Percentiles rank a stretch among this genome's conserved stretches.
Evolutionary conservation across 2,797 vertebrate species (phyloP).

Genomic region (Cephalopachus bancanus): DNA sequence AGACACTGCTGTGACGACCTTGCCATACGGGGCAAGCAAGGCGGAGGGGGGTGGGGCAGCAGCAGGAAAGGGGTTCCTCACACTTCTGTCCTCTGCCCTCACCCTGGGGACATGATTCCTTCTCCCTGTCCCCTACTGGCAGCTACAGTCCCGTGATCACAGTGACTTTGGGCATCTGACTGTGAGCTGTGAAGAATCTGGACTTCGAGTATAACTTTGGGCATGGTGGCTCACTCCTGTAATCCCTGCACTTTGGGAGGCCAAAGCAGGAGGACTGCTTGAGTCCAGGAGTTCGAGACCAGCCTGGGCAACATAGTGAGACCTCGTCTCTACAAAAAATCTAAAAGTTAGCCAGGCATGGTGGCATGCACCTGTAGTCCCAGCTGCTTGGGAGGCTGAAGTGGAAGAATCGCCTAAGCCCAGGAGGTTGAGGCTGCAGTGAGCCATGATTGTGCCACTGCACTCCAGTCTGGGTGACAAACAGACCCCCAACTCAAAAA

Average conservation of each 20-base stretch:
- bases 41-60: not conserved
- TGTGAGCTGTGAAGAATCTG: not conserved
- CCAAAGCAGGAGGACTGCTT: too few species aligned
- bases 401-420: too few species aligned
- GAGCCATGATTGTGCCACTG: too few species aligned
- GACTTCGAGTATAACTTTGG: not conserved
- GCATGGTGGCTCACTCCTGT: too few species aligned
- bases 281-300: too few species aligned
- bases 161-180: fast-evolving
- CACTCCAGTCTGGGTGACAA: not conserved
- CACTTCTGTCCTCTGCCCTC: not conserved
- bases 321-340: too few species aligned
- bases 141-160: not conserved
- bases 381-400: too few species aligned
- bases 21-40: not conserved
- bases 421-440: too few species aligned
- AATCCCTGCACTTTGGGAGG: too few species aligned
- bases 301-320: too few species aligned
- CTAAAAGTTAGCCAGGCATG: too few species aligned
- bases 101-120: not conserved
- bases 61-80: fast-evolving
- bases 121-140: not conserved
- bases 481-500: not conserved
- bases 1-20: not conserved
- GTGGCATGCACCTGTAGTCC: too few species aligned